Base-by-base conservation (phyloP, 2,113 vertebrate species). In the Eurystomus gularis region DNA sequence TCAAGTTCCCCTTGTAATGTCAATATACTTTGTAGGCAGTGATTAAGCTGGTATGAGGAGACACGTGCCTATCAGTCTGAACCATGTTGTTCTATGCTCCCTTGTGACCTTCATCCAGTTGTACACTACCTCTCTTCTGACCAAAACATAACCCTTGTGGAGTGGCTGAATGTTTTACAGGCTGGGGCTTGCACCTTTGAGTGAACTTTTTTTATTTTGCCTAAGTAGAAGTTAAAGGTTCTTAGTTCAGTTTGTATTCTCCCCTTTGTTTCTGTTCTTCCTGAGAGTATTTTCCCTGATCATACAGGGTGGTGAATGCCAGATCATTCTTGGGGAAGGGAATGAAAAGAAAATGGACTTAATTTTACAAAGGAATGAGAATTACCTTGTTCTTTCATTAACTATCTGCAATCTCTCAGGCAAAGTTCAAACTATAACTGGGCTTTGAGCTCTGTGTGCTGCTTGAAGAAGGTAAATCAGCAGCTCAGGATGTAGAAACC, bases 401-500 rank as follows among this genome's bases (percentile, higher is more conserved):
- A 83, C 68, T 60, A 4, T 48, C 65, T 92, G 61, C 83, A 82
- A 6, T 25, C 35, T 79, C 31, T 60, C 64, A 82, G 87, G 18
- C n/a, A 82, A 52, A 90, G n/a, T 76, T 95, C 76, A 94, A 77
- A 58, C 48, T 11, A 5, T 11, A 57, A 15, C 42, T 44, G 88
- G 76, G 80, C 69, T 92, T 92, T 93, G 79, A 96, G 55, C 82
- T 89, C 48, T 62, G 75, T 40, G 40, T 37, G 46, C 71, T 68
- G 48, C 28, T 44, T 76, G 81, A 65, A 93, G 65, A 93, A 88
- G 69, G 80, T 95, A 90, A 96, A 68, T 93, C 88, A 93, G 88
- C 91, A 91, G 65, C 65, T 75, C 65, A 40, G 37, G 40, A 61
- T 1, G 7, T 42, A 88, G 77, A 94, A 93, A 90, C 86, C 86